phyloP scores from a whole-genome alignment of 2,888 invertebrate genomes.

The Lasioglossum pauxillum region DNA sequence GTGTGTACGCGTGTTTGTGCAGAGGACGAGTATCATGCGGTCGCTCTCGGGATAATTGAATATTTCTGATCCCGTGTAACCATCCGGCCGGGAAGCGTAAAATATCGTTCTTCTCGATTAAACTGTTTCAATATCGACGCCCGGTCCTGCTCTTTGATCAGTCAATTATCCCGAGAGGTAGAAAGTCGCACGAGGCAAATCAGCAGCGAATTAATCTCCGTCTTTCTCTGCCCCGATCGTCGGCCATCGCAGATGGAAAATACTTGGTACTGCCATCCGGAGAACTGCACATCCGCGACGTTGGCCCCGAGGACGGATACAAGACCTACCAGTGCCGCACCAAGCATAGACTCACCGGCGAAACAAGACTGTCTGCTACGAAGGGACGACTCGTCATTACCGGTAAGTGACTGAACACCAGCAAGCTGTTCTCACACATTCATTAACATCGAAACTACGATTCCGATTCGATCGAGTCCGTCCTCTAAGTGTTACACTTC shows the following conservation, averaged over 20 bases:
- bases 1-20: slow-evolving; percentile 7
- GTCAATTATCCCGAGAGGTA: slow-evolving; percentile 65
- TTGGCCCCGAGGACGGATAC: slow-evolving; percentile 97
- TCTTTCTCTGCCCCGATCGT: neutral
- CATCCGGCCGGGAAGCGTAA: slow-evolving; percentile 26
- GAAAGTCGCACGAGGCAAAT: slow-evolving; percentile 34
- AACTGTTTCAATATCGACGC: slow-evolving; percentile 39
- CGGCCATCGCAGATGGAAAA: slow-evolving; percentile 91
- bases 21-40: slow-evolving; percentile 63
- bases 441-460: slow-evolving; percentile 73
- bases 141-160: slow-evolving; percentile 13
- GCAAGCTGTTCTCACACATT: slow-evolving; percentile 71
- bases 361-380: slow-evolving; percentile 96
- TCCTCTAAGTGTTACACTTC: neutral
- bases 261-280: slow-evolving; percentile 97
- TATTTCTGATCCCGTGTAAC: slow-evolving; percentile 42
- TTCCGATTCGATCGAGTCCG: slow-evolving; percentile 67
- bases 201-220: slow-evolving; percentile 49
- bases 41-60: slow-evolving; percentile 62
- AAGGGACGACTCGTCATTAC: slow-evolving; percentile 97
- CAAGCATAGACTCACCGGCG: slow-evolving; percentile 96
- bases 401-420: slow-evolving; percentile 89
- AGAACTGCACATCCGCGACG: slow-evolving; percentile 97
- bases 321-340: slow-evolving; percentile 97
- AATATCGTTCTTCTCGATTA: slow-evolving; percentile 37